Evolutionary conservation across 2,113 vertebrate genomes (phyloP), one percentile per base, ranked within the genome.

Genomic region (Cariama cristata): DNA sequence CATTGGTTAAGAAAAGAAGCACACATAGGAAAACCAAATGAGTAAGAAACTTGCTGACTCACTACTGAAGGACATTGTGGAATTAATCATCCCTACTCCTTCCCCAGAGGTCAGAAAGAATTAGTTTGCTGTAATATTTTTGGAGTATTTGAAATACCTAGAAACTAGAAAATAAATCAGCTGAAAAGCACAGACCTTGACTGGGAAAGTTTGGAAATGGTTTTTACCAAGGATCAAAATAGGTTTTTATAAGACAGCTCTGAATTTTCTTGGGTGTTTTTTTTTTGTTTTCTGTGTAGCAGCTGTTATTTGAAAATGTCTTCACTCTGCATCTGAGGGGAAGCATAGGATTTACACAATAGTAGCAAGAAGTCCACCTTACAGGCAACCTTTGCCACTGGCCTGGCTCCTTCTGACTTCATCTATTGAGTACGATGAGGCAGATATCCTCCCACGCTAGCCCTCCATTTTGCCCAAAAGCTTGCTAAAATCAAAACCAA

Each of bases 11-110:
- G 79, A 73, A 83, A 44, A 86, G 52, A 63, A 32, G 2, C 32
- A 14, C 60, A n/a, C 1, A 0, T 42, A 87, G 27, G 66, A 87
- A 95, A 82, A 82, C 15, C 19, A 19, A 94, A 49, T 95, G 95
- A 96, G 89, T 96, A 95, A 97, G 88, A 89, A 88, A 96, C 40
- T 64, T 95, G 94, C 93, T 96, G 96, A 96, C 71, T 97, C 97
- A 95, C 80, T 91, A 79, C 30, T 4, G 0, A 95, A 91, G 77
- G 69, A 28, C 56, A 52, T 9, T 33, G 67, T 67, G 24, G 72
- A 87, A 93, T 94, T 91, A 91, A 94, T 94, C 95, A 97, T 79
- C 74, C 66, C 42, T 85, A 49, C 38, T 85, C 42, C 53, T 93
- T 85, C 35, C 88, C 69, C 62, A 91, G 80, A 85, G 66, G 58